Evolutionary conservation across 2,888 invertebrate genomes (phyloP), one percentile per base, ranked within the genome.

Genomic region (Lithophane leautieri): DNA sequence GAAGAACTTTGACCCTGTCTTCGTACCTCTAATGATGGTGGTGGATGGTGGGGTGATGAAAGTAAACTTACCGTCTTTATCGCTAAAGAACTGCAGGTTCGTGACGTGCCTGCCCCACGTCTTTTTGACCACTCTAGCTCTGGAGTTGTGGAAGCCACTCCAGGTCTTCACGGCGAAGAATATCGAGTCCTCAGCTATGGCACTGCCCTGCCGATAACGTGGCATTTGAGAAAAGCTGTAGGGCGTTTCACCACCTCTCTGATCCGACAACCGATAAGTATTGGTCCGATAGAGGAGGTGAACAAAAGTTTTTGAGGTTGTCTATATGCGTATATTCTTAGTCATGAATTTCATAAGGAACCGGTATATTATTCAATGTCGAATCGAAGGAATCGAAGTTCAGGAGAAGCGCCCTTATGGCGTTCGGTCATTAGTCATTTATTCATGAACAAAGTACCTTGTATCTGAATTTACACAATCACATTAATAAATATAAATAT

Each of bases 101-200:
- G 95, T 93, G 66, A 98, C 97, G 88, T 98, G 97, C 86, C 97
- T 97, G 0, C 97, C 98, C 99, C 99, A 99, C 0, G 99, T 99
- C 85, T 97, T 97, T 94, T 98, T 97, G 52, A 99, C 97, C 61
- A 98, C 97, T 76, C 97, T 97, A 61, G 99, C 97, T 92, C 99
- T 97, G 76, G 98, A 97, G 72, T 94, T 91, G 93, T 99, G 99
- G 96, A 97, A 99, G 90, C 98, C 98, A 82, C 97, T 96, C 96
- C 98, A 99, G 2, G 99, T 99, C 97, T 99, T 99, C 82, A 99
- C 98, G 76, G 98, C 99, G 95, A 99, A 98, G 94, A 97, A 98
- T 81, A 98, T 95, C 47, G 97, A 97, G 70, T 97, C 96, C 86
- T 97, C 96, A 52, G 97, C 91, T 84, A 97, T 94, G 72, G 97